Percentiles rank a stretch among this genome's conserved stretches.
These are phyloP conservation scores for Vicugna pacos DNA, from an alignment of 2,113 vertebrate genomes.

Conservation along the genomic window DNA sequence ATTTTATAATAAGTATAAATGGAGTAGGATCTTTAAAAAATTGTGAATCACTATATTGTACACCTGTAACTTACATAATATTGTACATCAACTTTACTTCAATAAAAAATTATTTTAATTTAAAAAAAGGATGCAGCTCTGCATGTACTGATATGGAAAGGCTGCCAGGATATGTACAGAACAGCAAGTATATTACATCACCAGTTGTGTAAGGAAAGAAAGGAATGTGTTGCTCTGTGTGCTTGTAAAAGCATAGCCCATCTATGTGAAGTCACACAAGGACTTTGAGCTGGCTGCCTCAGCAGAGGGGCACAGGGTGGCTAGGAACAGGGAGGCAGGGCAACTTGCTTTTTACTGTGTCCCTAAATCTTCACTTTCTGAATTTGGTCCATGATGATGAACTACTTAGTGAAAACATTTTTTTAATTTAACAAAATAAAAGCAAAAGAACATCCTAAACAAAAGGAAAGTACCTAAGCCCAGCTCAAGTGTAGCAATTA, in stretches of 20 bases:
- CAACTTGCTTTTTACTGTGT: background rate
- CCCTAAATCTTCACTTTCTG: background rate
- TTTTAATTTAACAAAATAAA: constrained; percentile 28
- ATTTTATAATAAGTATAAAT: background rate
- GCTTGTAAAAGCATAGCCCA: background rate
- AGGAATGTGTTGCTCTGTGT: background rate
- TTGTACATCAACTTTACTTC: too few relatives aligned
- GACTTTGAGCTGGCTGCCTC: background rate
- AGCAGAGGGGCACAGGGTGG: background rate
- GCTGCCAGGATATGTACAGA: background rate
- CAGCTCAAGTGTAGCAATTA: background rate
- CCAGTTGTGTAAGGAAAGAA: background rate
- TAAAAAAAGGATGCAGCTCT: background rate
- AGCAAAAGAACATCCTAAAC: background rate
- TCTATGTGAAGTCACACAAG: background rate
- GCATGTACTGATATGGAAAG: background rate
- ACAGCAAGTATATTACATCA: background rate
- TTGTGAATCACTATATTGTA: background rate
- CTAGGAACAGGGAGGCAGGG: background rate
- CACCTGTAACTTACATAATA: background rate
- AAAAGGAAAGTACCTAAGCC: background rate
- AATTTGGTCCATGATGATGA: background rate
- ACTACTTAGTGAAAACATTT: background rate
- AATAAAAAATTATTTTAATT: background rate
- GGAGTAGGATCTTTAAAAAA: background rate